Conservation (phyloP, 1,140 invertebrate genomes). For the Aplysia californica region DNA sequence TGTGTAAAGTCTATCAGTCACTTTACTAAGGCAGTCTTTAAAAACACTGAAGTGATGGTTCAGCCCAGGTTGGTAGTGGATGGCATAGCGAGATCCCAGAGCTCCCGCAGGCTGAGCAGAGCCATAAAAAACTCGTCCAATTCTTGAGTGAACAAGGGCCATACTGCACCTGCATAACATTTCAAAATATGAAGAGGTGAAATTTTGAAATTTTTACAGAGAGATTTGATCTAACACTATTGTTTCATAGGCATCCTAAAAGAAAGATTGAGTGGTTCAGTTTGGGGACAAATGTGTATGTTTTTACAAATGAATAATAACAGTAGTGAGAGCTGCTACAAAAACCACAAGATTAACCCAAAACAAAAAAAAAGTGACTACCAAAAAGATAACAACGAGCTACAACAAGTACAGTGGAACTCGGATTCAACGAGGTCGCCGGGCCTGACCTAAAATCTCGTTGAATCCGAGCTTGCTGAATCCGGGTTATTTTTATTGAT, state of each 20-base stretch:
- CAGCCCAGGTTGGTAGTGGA: constrained; percentile 82
- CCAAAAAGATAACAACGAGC: too few relatives aligned
- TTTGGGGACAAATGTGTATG: neutral
- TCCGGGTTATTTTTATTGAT: too few relatives aligned
- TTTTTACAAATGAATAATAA: neutral
- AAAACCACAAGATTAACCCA: neutral
- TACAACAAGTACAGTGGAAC: too few relatives aligned
- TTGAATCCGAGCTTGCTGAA: too few relatives aligned
- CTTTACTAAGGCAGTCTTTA: neutral
- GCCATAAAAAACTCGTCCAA: constrained; percentile 84
- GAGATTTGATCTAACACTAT: neutral
- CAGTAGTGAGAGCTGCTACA: too few relatives aligned
- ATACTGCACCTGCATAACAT: constrained; percentile 76
- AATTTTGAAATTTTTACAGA: neutral
- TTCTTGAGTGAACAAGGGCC: constrained; percentile 90
- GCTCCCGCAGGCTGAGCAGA: constrained; percentile 75
- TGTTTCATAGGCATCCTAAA: neutral
- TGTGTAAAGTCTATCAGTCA: constrained; percentile 10
- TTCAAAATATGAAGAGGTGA: neutral
- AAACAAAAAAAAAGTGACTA: neutral
- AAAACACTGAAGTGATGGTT: constrained; percentile 94
- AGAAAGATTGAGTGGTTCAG: neutral
- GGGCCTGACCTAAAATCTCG: too few relatives aligned
- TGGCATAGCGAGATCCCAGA: constrained; percentile 76
- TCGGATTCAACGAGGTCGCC: too few relatives aligned